A percentile compares a stretch with the other conserved stretches of the same genome.
Evolutionary conservation across 2,797 vertebrate genomes (phyloP).

Genomic region (Nannoperca australis): DNA sequence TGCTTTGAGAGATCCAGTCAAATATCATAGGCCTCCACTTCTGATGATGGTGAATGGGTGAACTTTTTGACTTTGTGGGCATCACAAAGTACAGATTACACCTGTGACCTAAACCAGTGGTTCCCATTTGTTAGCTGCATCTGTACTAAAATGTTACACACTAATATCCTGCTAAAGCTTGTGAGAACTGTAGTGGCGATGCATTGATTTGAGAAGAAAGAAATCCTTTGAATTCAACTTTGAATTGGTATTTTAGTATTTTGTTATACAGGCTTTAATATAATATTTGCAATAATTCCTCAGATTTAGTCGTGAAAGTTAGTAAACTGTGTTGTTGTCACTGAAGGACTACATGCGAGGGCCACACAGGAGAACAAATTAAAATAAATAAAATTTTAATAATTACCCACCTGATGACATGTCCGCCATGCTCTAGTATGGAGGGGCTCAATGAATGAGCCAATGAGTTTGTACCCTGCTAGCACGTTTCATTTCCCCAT

Average conservation of each 20-base stretch:
- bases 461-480: slow-evolving; percentile 29
- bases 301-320: not conserved
- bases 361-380: not conserved
- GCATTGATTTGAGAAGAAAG: too few relatives aligned
- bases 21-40: slow-evolving; percentile 24
- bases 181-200: too few relatives aligned
- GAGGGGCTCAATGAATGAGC: slow-evolving; percentile 32
- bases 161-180: too few relatives aligned
- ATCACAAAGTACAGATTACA: slow-evolving; percentile 14
- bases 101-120: not conserved
- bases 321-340: not conserved
- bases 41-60: slow-evolving; percentile 16
- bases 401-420: not conserved
- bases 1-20: slow-evolving; percentile 25
- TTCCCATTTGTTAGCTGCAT: not conserved
- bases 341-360: not conserved
- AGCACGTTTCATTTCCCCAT: slow-evolving; percentile 16
- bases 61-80: slow-evolving; percentile 17
- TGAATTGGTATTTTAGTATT: too few relatives aligned
- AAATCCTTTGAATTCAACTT: not conserved
- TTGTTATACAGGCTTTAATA: not conserved
- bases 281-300: not conserved
- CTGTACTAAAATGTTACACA: too few relatives aligned
- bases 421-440: slow-evolving; percentile 12
- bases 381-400: too few relatives aligned